Evolutionary conservation across 2,797 vertebrate species (phyloP), one percentile per base, ranked within the genome.

Genomic region (Glossophaga mutica): DNA sequence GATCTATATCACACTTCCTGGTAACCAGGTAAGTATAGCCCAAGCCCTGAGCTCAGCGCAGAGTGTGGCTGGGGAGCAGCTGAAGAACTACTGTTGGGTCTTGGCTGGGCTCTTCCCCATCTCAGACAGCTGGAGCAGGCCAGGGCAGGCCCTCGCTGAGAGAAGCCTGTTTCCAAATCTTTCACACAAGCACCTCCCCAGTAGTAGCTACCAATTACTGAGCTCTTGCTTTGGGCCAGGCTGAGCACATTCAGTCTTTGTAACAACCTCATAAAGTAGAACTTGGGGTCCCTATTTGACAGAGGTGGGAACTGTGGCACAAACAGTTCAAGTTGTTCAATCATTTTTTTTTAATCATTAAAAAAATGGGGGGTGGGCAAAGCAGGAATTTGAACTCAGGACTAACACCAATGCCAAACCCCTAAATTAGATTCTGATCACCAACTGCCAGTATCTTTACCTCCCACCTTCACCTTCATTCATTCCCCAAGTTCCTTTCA

Each of bases 331-430:
- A 42, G 50, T 9, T 11, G 62, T 70, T 85, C 6, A 34, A 37
- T 65, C 11, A 32, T 65, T n/a, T 65, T 59, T 59, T 62, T 65
- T 62, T 62, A 81, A 79, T 21, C n/a, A 21, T 48, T 44, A 62
- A 77, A 65, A 44, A 29, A 29, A 1, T n/a, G 26, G 8, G 5
- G 59, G 11, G 59, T 24, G 24, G 11, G 32, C 26, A 81, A 73
- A 71, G 29, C 34, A 55, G 32, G 79, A 84, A 84, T 93, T 1
- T 71, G 37, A 92, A 94, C 39, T 3, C 74, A 62, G 37, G 19
- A 44, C 65, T 7, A 46, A 91, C 19, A 26, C 18, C 15, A 83
- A 32, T 9, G 19, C 42, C 44, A 32, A 57, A 62, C 16, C 73
- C 68, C 32, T 26, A 14, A 39, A 4, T 82, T 52, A 92, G 70